Percentiles rank a stretch among this genome's conserved stretches.
Evolutionary conservation across 1,140 invertebrate genomes (phyloP).

Genomic region (Dufourea novaeangliae): DNA sequence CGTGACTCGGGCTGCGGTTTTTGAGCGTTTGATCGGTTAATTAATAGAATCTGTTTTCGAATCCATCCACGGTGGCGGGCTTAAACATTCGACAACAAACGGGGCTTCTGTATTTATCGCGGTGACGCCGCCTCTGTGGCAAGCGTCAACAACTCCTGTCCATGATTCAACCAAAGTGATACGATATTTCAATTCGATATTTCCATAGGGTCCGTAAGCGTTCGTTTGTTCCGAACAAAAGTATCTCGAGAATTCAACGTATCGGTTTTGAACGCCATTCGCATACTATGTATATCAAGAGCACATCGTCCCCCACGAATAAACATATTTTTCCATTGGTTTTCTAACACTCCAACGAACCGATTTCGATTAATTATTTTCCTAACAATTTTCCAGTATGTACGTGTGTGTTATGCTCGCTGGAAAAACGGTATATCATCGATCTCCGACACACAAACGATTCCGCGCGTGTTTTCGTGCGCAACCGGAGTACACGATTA

Average conservation of each 20-base stretch:
- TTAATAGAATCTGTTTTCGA: constrained; percentile 41
- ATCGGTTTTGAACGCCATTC: not conserved
- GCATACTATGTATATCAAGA: not conserved
- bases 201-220: not conserved
- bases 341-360: not conserved
- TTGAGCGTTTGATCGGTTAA: constrained; percentile 43
- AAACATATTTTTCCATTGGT: not conserved
- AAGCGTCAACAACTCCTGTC: not conserved
- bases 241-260: not conserved
- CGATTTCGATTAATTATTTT: not conserved
- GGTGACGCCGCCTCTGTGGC: no score
- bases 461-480: not conserved
- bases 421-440: constrained; percentile 5
- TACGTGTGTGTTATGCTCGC: not conserved
- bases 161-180: not conserved
- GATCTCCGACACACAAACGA: constrained; percentile 9
- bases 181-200: not conserved
- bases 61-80: not conserved
- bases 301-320: not conserved
- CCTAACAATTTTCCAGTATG: not conserved
- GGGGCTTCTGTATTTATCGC: not conserved
- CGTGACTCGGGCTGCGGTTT: constrained; percentile 9
- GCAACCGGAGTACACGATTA: constrained; percentile 18
- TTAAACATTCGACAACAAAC: constrained; percentile 11
- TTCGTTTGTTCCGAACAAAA: not conserved